A percentile compares a stretch with the other conserved stretches of the same genome.
These are phyloP conservation scores for Heterodera schachtii DNA, from an alignment of 1,140 invertebrate genomes.

Conservation along the genomic window DNA sequence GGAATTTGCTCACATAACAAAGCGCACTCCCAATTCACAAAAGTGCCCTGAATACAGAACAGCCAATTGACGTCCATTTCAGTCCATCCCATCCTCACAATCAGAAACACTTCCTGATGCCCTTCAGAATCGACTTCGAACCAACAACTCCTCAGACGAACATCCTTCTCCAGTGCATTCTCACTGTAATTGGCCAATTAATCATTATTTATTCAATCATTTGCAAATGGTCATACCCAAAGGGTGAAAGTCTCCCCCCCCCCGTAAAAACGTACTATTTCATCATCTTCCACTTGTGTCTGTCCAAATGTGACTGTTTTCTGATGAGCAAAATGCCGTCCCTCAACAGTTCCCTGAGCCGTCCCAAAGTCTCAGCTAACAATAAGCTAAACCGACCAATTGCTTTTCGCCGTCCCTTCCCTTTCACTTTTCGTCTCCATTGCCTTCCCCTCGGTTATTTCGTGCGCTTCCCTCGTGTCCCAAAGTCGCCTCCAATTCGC, in stretches of 20 bases:
- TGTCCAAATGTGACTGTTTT: conserved; percentile 39
- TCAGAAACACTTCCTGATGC: conserved; percentile 42
- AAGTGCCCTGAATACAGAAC: conserved; percentile 50
- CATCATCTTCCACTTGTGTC: conserved; percentile 41
- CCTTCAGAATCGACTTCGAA: conserved; percentile 38
- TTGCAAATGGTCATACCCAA: no score
- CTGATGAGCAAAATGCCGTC: conserved; percentile 32
- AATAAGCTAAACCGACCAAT: neutral
- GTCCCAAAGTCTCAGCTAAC: neutral
- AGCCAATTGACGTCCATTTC: neutral
- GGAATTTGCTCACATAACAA: conserved; percentile 42
- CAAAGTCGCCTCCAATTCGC: conserved; percentile 28
- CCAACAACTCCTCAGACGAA: conserved; percentile 33
- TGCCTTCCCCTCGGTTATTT: conserved; percentile 20
- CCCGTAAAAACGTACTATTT: conserved; percentile 28
- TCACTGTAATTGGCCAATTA: conserved; percentile 28
- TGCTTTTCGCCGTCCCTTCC: conserved; percentile 3
- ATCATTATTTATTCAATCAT: neutral
- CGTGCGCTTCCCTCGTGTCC: conserved; percentile 17
- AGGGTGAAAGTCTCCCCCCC: neutral
- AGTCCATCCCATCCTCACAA: conserved; percentile 29
- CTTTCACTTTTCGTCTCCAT: neutral
- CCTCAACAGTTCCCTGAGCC: neutral
- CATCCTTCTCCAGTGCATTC: conserved; percentile 32
- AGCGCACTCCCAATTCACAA: conserved; percentile 60